Evolutionary conservation across 2,113 vertebrate species (phyloP), one percentile per base, ranked within the genome.

Genomic region (Oncorhynchus nerka): DNA sequence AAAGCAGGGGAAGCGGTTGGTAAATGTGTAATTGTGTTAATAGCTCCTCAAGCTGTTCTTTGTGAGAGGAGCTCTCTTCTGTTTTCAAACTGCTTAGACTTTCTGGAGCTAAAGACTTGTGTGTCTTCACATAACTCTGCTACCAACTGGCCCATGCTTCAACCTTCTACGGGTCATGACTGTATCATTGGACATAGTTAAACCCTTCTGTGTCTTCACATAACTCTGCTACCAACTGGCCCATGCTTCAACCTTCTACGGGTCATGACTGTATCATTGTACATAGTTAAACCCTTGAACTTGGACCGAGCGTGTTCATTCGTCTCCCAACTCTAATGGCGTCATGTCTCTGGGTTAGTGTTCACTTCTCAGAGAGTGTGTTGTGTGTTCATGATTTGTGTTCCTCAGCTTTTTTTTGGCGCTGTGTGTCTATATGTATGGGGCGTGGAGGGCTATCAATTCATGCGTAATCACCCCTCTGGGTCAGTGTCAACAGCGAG

Each of bases 11-110:
- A 73, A 61, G 65, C 72, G 77, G 66, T 79, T 32, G 72, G 88
- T 93, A 80, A 89, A 91, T 93, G 81, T 90, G 22, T 91, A 90
- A 90, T 89, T 72, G 45, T 28, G 49, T 75, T 80, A 80, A 24
- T 22, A 62, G 59, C 19, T 62, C 59, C 59, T n/a, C 59, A 9
- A 7, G 2, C 7, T 62, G n/a, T 62, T 62, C n/a, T 62, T 62
- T 62, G 19, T 62, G 59, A 62, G 59, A 55, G 4, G 16, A 22
- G 59, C 20, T 13, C 59, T 62, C 12, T 22, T 62, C 20, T 62
- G 59, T 62, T 62, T 62, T 62, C 68, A 70, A 45, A 9, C 39
- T 45, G 39, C 8, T 45, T 11, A 45, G 39, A 45, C 39, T 45
- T 45, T 11, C 8, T 45, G 39, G 39, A 45, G 39, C 39, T 11